A percentile compares a stretch with the other conserved stretches of the same genome.
These are phyloP conservation scores for Astreopora myriophthalma DNA, from an alignment of 64 coral and sea anemone genomes.

Conservation along the genomic window DNA sequence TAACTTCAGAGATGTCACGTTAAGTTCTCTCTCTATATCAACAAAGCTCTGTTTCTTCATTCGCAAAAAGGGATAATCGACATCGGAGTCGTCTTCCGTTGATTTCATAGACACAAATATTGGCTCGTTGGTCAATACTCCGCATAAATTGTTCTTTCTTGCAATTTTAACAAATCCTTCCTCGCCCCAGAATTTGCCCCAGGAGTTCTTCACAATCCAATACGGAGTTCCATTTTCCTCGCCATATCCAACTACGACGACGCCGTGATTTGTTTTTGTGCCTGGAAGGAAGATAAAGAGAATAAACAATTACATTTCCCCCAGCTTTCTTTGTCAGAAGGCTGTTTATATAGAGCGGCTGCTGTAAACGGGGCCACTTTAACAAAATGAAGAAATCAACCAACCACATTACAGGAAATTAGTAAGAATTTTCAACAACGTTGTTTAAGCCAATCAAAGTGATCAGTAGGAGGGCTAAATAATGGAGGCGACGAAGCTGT, in stretches of 20 bases:
- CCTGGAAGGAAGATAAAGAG: constrained; percentile 27
- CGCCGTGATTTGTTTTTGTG: constrained; percentile 83
- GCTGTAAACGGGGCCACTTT: too few species aligned
- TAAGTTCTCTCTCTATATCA: constrained; percentile 42
- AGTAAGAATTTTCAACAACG: too few species aligned
- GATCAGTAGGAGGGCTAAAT: too few species aligned
- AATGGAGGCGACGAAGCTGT: too few species aligned
- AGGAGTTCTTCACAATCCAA: constrained; percentile 96
- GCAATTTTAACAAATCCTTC: constrained; percentile 91
- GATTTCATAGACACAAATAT: constrained; percentile 85
- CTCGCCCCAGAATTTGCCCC: constrained; percentile 96
- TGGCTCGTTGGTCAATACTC: constrained; percentile 83
- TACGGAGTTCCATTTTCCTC: constrained; percentile 73
- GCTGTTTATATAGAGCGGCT: too few species aligned
- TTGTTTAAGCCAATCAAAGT: too few species aligned
- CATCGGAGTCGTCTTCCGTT: not conserved
- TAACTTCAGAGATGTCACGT: constrained; percentile 58
- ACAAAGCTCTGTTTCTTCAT: constrained; percentile 52
- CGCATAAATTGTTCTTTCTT: constrained; percentile 76
- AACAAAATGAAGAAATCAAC: too few species aligned
- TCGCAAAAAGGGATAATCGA: constrained; percentile 62
- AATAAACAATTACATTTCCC: not conserved
- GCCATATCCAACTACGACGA: constrained; percentile 90
- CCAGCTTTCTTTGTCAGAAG: not conserved
- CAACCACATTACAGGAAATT: too few species aligned